Percentiles rank a stretch among this genome's conserved stretches.
Evolutionary conservation across 2,113 vertebrate genomes (phyloP).

Genomic region (Erythrocercus mccallii): DNA sequence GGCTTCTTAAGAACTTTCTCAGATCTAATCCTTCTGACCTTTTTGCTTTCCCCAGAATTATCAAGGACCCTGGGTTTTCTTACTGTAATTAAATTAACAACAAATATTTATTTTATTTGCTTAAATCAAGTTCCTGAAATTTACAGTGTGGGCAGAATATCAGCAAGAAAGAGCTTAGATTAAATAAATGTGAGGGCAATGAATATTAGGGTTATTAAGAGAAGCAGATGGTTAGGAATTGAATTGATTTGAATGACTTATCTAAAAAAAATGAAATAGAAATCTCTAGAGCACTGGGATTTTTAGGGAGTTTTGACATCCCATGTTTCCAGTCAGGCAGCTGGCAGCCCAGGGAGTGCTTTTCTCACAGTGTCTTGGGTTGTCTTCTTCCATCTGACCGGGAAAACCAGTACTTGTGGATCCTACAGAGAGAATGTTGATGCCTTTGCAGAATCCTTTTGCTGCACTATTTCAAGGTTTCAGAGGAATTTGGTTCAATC

Average conservation of each 20-base stretch:
- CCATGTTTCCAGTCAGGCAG: neutral
- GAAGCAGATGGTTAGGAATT: neutral
- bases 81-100: neutral
- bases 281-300: neutral
- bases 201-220: neutral
- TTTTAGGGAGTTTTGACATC: neutral
- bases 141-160: neutral
- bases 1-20: neutral
- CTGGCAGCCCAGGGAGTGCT: neutral
- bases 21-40: neutral
- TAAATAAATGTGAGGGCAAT: neutral
- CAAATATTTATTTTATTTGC: neutral
- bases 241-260: neutral
- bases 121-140: neutral
- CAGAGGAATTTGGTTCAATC: neutral
- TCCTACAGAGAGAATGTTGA: neutral
- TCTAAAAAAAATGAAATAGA: neutral
- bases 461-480: neutral
- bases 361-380: neutral
- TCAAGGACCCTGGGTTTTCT: neutral
- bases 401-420: neutral
- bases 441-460: neutral
- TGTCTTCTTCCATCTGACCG: neutral
- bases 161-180: neutral
- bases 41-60: neutral